Evolutionary conservation across 2,797 vertebrate genomes (phyloP), one percentile per base, ranked within the genome.

Genomic region (Percopsis omiscomaycus): DNA sequence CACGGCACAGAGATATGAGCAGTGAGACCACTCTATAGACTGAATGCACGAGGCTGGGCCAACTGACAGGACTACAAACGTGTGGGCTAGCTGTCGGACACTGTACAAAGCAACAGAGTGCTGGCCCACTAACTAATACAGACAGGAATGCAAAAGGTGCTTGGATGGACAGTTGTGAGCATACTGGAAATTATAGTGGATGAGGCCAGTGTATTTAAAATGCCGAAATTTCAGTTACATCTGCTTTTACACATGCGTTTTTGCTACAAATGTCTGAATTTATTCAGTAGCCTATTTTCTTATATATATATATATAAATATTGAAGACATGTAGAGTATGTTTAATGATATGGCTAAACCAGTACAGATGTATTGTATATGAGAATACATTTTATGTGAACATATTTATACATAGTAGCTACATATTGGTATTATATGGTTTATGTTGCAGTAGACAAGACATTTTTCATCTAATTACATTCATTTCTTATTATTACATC

Each of bases 21-120:
- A 91, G 94, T 0, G 96, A 98, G 91, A 99, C 96, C 58, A 97
- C 94, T 0, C 88, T 99, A 47, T 98, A 91, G 62, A 61, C 56
- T 8, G 28, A 29, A 53, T 44, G 50, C 69, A 14, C 3, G 0
- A 3, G n/a, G 32, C 16, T 48, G 47, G 66, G 49, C 12, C 59
- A 61, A 28, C 42, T 22, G 5, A 3, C 29, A 49, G 51, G 59
- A 16, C n/a, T 1, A 37, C 53, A 29, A 32, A 12, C 5, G 49
- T n/a, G 61, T 45, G 71, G 53, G 49, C 45, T 8, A 11, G 9
- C 50, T n/a, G 30, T 44, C 50, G 47, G 22, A 58, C 0, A 64
- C 62, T 44, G 53, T 45, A 50, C 32, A 47, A 14, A 62, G 59
- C 61, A 1, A 22, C 55, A 15, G 4, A 58, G 57, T 16, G 61